Evolutionary conservation across 2,888 invertebrate species (phyloP).

Genomic region (Spodoptera exigua): DNA sequence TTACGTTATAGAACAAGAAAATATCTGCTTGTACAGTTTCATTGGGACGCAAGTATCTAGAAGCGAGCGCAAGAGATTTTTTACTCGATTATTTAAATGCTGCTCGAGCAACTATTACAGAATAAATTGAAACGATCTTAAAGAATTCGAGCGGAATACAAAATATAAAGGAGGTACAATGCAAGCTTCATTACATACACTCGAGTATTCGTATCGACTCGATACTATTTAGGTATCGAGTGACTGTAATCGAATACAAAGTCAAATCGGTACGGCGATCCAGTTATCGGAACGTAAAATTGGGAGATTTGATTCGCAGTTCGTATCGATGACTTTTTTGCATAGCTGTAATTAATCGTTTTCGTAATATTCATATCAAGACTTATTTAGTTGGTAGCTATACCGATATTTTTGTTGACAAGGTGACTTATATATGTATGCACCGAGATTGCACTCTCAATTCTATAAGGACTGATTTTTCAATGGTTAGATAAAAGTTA

Average conservation of each 20-base stretch:
- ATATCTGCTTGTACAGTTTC: too few relatives aligned
- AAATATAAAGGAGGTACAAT: slow-evolving; percentile 33
- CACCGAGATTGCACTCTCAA: too few relatives aligned
- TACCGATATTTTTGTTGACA: too few relatives aligned
- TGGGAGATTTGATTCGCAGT: slow-evolving; percentile 49
- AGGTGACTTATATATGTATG: too few relatives aligned
- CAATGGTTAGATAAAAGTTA: too few relatives aligned
- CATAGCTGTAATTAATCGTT: slow-evolving; percentile 27
- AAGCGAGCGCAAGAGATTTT: not conserved
- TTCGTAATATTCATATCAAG: too few relatives aligned
- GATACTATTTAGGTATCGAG: slow-evolving; percentile 12
- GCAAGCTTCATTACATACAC: slow-evolving; percentile 37
- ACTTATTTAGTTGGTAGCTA: too few relatives aligned
- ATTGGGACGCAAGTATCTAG: not conserved
- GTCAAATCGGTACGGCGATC: slow-evolving; percentile 39
- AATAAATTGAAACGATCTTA: slow-evolving; percentile 24
- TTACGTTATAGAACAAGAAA: too few relatives aligned
- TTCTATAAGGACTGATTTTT: too few relatives aligned
- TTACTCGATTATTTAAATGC: slow-evolving; percentile 33
- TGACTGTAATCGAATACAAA: slow-evolving; percentile 36
- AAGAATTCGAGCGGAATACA: slow-evolving; percentile 36
- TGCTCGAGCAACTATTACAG: slow-evolving; percentile 10
- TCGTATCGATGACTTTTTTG: slow-evolving; percentile 14
- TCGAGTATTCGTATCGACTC: slow-evolving; percentile 25
- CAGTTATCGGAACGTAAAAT: slow-evolving; percentile 39